Evolutionary conservation across 2,888 invertebrate species (phyloP).

Genomic region (Neelides folsomi): DNA sequence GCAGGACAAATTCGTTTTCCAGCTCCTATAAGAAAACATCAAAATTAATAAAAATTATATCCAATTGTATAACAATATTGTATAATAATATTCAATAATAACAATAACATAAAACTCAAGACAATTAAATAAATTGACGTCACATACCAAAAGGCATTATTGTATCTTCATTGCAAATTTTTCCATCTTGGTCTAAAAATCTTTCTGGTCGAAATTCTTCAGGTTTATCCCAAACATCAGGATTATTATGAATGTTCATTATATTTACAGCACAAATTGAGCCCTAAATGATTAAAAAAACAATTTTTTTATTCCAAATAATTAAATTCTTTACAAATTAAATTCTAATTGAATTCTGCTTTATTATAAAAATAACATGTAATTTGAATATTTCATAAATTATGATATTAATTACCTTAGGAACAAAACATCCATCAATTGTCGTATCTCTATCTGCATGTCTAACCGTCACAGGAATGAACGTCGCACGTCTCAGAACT

Average conservation of each 20-base stretch:
- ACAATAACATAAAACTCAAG: too few species aligned
- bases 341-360: too few species aligned
- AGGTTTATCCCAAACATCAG: slow-evolving; percentile 20
- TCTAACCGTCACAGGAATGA: slow-evolving; percentile 24
- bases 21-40: neutral
- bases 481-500: slow-evolving; percentile 21
- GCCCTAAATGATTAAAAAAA: too few species aligned
- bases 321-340: too few species aligned
- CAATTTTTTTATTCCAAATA: too few species aligned
- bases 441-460: slow-evolving; percentile 20
- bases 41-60: neutral
- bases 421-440: slow-evolving; percentile 18
- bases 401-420: slow-evolving; percentile 13
- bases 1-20: slow-evolving; percentile 23
- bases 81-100: neutral
- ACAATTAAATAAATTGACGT: slow-evolving; percentile 1
- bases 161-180: slow-evolving; percentile 15
- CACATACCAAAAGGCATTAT: slow-evolving; percentile 21
- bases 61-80: neutral
- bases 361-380: too few species aligned
- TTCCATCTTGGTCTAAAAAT: slow-evolving; percentile 24
- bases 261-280: slow-evolving; percentile 20
- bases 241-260: slow-evolving; percentile 20
- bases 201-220: slow-evolving; percentile 20
- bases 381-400: too few species aligned